Evolutionary conservation across 1,140 invertebrate genomes (phyloP), one percentile per base, ranked within the genome.

Genomic region (Camponotus vicinus): DNA sequence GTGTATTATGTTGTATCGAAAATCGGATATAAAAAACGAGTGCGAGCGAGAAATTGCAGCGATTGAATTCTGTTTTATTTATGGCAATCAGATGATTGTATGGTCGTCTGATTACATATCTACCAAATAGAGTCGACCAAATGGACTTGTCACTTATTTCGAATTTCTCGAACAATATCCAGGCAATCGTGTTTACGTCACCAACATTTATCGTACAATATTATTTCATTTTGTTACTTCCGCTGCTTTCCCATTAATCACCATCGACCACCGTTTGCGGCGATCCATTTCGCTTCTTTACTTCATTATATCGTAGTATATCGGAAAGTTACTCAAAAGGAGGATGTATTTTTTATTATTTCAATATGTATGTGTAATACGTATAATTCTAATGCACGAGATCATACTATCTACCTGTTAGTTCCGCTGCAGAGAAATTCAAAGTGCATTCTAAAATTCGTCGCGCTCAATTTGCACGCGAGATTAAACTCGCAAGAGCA

Each of bases 221-320:
- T 75, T 75, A 83, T 83, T 83, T 83, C 32, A 83, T 71, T 75
- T 75, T 61, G 69, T 75, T 57, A 49, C 61, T 83, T 75, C 34
- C 69, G 55, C 15, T 40, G 13, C 34, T 63, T 61, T 61, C 40
- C 34, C 69, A 83, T 83, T 83, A 73, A 32, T 83, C 69, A 75
- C n/a, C 57, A 80, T 80, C 45, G 49, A 52, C 18, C n/a, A 42
- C 27, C 37, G 7, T 6, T 8, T 67, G 34, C 40, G 15, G 49
- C 3, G 49, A 32, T n/a, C 79, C 15, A 55, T 67, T 27, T 45
- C 71, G 32, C 21, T 32, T 32, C 32, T 32, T 71, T 45, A 37
- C 55, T 9, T 83, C 63, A 61, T 61, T 73, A 27, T n/a, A 11
- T 13, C 21, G 42, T 21, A 55, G 9, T 40, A 40, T 6, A 40